phyloP scores from a whole-genome alignment of 2,888 invertebrate genomes.

The Oscheius sp. region DNA sequence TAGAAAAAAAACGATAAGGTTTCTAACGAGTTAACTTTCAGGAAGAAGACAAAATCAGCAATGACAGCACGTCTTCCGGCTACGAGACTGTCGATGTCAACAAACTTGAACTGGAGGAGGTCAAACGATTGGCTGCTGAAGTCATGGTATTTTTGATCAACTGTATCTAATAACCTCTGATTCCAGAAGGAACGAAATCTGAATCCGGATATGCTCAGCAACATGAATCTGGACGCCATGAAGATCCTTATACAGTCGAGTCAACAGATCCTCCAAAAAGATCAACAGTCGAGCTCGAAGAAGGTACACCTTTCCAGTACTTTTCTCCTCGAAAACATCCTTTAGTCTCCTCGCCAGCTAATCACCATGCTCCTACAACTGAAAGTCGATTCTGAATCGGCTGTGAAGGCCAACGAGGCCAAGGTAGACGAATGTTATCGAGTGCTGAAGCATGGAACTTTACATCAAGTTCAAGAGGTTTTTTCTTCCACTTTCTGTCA shows the following conservation, averaged over 20 bases:
- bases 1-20: neutral
- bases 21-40: conserved; percentile 5
- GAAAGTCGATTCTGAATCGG: neutral
- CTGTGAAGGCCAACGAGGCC: conserved; percentile 7
- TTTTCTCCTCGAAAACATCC: neutral
- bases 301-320: neutral
- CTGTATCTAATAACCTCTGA: neutral
- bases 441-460: conserved; percentile 7
- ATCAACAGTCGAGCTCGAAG: conserved; percentile 1
- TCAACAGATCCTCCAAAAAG: neutral
- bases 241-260: neutral
- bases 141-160: conserved; percentile 13
- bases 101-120: conserved; percentile 13
- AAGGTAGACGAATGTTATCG: neutral
- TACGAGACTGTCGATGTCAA: conserved; percentile 27
- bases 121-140: conserved; percentile 10
- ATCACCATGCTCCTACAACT: conserved; percentile 20
- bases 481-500: neutral
- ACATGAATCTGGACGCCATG: conserved; percentile 8
- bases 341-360: conserved; percentile 27
- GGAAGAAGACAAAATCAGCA: conserved; percentile 37
- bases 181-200: conserved; percentile 25
- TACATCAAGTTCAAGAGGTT: conserved; percentile 28
- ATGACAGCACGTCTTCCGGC: conserved; percentile 27
- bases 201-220: neutral